Evolutionary conservation across 2,797 vertebrate genomes (phyloP), one percentile per base, ranked within the genome.

Genomic region (Typhlichthys eigenmanni): DNA sequence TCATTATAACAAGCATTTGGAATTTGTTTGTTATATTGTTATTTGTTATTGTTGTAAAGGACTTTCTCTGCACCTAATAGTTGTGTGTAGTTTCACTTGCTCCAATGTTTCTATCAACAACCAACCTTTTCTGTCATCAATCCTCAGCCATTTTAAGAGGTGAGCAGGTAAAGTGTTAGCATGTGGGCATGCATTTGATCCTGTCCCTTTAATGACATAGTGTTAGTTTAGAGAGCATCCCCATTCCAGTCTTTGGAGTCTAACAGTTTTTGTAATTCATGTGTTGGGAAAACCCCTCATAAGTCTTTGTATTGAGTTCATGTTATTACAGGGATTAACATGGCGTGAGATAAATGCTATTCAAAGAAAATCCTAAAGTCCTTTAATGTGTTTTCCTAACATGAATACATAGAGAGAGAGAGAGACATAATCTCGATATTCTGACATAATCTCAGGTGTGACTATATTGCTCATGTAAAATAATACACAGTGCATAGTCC

Each of bases 391-490:
- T 24, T 3, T 24, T 24, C 24, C 3, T 24, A 24, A 24, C 24
- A 38, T 38, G 34, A 38, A 38, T 6, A 38, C 34, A 38, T 19
- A 16, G 48, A 29, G 16, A 16, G 48, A 29, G 19, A 24, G 24
- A 13, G 66, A 46, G 17, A 58, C 38, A 49, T 46, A 52, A 45
- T 32, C 43, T 4, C 55, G 45, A n/a, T 34, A 9, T 14, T 17
- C 34, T 45, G 2, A 1, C 13, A 24, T 24, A 24, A 24, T 29
- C 38, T 55, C 65, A 71, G 55, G 72, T 75, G 60, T 67, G 51
- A 71, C 75, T 57, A 56, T 54, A 24, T 12, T 69, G n/a, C 24
- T 69, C 57, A 58, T 68, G 6, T 50, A 38, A 49, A 13, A 52
- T 45, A 63, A 6, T 12, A 43, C 17, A 3, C 60, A 50, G 43